Evolutionary conservation across 2,888 invertebrate genomes (phyloP).

Genomic region (Belgica antarctica): DNA sequence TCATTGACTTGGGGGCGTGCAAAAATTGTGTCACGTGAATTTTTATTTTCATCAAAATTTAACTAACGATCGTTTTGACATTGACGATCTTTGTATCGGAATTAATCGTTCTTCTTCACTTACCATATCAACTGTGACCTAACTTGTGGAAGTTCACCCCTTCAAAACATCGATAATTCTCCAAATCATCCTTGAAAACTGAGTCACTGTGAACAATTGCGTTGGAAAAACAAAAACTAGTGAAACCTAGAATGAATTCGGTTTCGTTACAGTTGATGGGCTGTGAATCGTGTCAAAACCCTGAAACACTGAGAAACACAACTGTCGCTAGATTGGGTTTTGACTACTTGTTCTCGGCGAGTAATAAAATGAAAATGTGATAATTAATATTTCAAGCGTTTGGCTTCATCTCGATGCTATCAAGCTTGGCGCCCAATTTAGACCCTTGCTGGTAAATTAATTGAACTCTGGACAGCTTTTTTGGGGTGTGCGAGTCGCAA

Average conservation of each 20-base stretch:
- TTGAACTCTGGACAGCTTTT: not conserved
- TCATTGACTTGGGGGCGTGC: too few relatives aligned
- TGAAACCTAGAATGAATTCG: too few relatives aligned
- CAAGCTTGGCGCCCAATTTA: not conserved
- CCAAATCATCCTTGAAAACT: not conserved
- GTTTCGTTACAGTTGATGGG: not conserved
- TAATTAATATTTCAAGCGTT: not conserved
- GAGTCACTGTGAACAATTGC: not conserved
- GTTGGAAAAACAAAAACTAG: not conserved
- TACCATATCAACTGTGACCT: too few relatives aligned
- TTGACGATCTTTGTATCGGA: too few relatives aligned
- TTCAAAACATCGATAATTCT: not conserved
- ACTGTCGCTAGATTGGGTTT: not conserved
- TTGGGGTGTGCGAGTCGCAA: too few relatives aligned
- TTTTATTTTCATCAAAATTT: too few relatives aligned
- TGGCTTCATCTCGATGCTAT: not conserved
- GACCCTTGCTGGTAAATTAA: not conserved
- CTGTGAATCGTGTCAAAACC: not conserved
- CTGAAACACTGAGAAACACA: slow-evolving; percentile 7
- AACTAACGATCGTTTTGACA: too few relatives aligned
- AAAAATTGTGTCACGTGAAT: too few relatives aligned
- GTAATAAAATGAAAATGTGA: not conserved
- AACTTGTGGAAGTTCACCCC: too few relatives aligned
- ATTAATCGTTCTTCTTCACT: too few relatives aligned
- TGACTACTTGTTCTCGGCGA: not conserved